A percentile compares a stretch with the other conserved stretches of the same genome.
Evolutionary conservation across 2,113 vertebrate species (phyloP).

Genomic region (Percina caprodes): DNA sequence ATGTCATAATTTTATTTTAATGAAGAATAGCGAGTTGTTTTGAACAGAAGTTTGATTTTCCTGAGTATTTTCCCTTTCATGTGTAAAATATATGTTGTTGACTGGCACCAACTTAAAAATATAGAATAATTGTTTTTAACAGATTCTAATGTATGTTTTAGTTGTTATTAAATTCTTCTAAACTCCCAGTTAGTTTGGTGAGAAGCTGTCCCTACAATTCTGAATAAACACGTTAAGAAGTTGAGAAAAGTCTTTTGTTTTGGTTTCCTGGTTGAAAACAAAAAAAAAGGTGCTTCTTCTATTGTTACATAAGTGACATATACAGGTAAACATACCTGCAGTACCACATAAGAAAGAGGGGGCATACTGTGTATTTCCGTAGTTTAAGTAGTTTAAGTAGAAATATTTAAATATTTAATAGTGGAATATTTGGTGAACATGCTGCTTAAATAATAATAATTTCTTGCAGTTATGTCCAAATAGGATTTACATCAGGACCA

Average conservation of each 20-base stretch:
- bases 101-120: background rate
- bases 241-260: background rate
- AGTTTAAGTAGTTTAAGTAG: conserved; percentile 14
- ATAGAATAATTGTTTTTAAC: conserved; percentile 8
- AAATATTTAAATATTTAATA: conserved; percentile 21
- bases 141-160: background rate
- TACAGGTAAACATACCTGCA: conserved; percentile 53
- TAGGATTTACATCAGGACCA: background rate
- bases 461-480: background rate
- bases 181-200: background rate
- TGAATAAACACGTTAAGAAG: conserved; percentile 3
- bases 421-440: conserved; percentile 4
- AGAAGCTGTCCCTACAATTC: background rate
- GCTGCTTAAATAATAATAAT: background rate
- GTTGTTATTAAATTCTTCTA: conserved; percentile 6
- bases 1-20: background rate
- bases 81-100: conserved; percentile 3
- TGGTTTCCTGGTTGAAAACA: conserved; percentile 35
- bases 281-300: conserved; percentile 6
- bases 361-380: conserved; percentile 20
- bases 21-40: background rate
- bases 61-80: background rate
- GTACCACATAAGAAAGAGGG: conserved; percentile 32
- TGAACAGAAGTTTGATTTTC: background rate
- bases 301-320: conserved; percentile 40